A percentile compares a stretch with the other conserved stretches of the same genome.
These are phyloP conservation scores for Orchesella cincta DNA, from an alignment of 1,140 invertebrate genomes.

Conservation along the genomic window DNA sequence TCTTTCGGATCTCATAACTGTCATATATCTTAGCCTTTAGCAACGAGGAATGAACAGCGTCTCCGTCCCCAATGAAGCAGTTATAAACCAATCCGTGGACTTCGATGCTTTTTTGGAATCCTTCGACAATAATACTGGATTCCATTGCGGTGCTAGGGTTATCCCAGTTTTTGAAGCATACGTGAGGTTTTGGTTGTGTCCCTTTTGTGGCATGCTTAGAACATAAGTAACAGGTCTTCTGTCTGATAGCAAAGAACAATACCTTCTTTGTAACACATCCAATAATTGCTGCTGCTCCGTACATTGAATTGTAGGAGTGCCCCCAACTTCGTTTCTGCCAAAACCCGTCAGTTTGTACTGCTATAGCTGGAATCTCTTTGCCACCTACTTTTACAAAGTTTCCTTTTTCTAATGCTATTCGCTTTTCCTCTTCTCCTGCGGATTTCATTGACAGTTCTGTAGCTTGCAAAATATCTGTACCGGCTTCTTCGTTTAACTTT, in stretches of 20 bases:
- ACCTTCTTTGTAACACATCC: slow-evolving; percentile 48
- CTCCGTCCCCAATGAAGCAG: slow-evolving; percentile 57
- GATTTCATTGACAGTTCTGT: no score
- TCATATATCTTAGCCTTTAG: slow-evolving; percentile 53
- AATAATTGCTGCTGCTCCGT: not conserved
- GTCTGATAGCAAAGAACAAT: slow-evolving; percentile 54
- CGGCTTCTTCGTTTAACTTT: no score
- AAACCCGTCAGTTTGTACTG: not conserved
- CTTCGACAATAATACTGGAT: slow-evolving; percentile 55
- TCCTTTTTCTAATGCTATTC: no score
- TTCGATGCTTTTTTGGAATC: slow-evolving; percentile 54
- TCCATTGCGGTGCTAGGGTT: slow-evolving; percentile 52
- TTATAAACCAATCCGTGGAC: slow-evolving; percentile 55
- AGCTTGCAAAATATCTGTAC: no score
- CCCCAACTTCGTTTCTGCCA: not conserved
- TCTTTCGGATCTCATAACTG: slow-evolving; percentile 54
- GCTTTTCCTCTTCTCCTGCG: no score
- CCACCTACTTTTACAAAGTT: no score
- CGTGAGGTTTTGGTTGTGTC: slow-evolving; percentile 35
- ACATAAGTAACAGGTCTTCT: slow-evolving; percentile 56
- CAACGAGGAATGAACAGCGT: slow-evolving; percentile 52
- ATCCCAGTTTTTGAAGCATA: slow-evolving; percentile 54
- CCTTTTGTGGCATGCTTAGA: not conserved
- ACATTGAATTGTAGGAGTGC: not conserved
- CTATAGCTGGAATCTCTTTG: not conserved